Conservation (phyloP, 1,140 invertebrate genomes). For the Apocrypta bakeri region DNA sequence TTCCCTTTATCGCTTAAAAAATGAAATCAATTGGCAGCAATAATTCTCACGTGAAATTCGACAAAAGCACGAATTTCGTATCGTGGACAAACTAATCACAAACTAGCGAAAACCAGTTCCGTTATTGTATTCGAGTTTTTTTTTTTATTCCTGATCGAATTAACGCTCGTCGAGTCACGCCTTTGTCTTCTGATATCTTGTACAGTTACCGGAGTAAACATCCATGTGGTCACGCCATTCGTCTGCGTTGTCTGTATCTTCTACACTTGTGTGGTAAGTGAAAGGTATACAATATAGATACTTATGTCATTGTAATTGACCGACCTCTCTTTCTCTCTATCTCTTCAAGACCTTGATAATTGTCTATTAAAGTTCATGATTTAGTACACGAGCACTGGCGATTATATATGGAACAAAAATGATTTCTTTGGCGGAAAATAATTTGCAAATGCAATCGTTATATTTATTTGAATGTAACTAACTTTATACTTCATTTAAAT, state of each 20-base stretch:
- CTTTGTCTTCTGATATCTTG: conserved; percentile 7
- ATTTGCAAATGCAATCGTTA: no score
- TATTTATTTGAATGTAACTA: no score
- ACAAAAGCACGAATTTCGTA: not conserved
- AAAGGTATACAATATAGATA: not conserved
- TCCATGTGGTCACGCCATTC: conserved; percentile 87
- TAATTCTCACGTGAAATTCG: no score
- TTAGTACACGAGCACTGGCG: no score
- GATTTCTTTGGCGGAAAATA: no score
- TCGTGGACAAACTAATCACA: not conserved
- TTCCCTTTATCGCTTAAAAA: no score
- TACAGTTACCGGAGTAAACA: conserved; percentile 89
- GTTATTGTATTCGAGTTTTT: not conserved
- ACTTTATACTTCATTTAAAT: no score
- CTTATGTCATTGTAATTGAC: not conserved
- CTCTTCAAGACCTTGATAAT: not conserved
- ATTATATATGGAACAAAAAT: no score
- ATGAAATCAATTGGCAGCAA: no score
- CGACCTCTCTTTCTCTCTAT: no score
- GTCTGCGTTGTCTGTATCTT: conserved; percentile 94
- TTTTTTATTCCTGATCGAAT: not conserved
- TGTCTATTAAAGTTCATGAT: not conserved
- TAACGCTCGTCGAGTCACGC: not conserved
- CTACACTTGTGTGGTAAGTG: conserved; percentile 91
- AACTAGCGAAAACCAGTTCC: not conserved